phyloP scores from a whole-genome alignment of 2,888 invertebrate species.

The Tiliacea citrago region DNA sequence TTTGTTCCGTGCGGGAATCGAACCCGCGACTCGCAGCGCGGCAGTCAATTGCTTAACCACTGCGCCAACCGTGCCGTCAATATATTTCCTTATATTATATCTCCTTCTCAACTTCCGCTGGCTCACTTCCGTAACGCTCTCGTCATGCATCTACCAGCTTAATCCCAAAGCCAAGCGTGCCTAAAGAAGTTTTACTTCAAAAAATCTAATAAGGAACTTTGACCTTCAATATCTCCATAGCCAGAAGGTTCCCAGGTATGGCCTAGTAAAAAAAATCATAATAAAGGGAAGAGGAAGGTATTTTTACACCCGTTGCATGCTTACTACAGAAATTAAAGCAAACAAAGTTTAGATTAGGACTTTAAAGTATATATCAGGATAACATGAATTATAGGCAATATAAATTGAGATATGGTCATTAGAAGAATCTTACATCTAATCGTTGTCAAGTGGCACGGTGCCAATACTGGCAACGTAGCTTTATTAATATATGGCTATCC shows the following conservation, averaged over 20 bases:
- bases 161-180: no score
- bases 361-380: slow-evolving; percentile 21
- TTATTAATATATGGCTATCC: slow-evolving; percentile 37
- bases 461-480: slow-evolving; percentile 24
- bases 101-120: no score
- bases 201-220: neutral
- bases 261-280: neutral
- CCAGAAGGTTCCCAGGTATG: neutral
- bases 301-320: no score
- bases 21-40: no score
- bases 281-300: neutral
- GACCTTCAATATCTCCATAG: neutral
- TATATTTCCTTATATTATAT: no score
- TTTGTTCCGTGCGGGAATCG: no score
- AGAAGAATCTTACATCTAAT: slow-evolving; percentile 46
- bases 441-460: slow-evolving; percentile 35
- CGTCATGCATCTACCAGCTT: no score
- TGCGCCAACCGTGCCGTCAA: no score
- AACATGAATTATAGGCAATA: slow-evolving; percentile 31
- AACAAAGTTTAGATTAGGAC: neutral
- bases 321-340: neutral
- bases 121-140: no score
- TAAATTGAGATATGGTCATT: slow-evolving; percentile 38
- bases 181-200: no score
- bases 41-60: no score